Evolutionary conservation across 1,140 invertebrate species (phyloP), one percentile per base, ranked within the genome.

Genomic region (Drosophila pallidifrons): DNA sequence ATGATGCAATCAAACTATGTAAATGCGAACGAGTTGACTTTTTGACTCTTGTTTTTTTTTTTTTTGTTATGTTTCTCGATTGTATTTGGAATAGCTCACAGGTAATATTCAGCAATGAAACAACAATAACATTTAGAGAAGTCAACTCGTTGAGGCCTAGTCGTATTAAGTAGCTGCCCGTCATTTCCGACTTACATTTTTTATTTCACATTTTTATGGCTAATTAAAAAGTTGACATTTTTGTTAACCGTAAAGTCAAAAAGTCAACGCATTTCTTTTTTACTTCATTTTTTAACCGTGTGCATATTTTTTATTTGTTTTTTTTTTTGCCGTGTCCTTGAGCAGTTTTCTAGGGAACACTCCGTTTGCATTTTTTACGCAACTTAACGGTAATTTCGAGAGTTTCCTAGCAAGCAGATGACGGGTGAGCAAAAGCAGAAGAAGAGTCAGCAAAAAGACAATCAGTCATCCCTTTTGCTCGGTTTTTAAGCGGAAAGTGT

Each of bases 1-100:
- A 85, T 88, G 85, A 88, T 88, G 85, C 85, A 88, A 88, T 88
- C 85, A 81, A 88, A 85, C 75, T 89, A 88, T 89, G 81, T 88
- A 89, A 88, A 88, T 88, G 80, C 80, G 73, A 81, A 81, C 78
- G 65, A 52, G 78, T 77, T 80, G 78, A 78, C 82, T 78, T 78
- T 77, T 86, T 78, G 78, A 79, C 70, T 79, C 35, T 69, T 25
- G 3, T 25, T 25, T 25, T 25, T 25, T 25, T 4, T 25, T 25
- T 25, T 20, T 20, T 20, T 20, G 1, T 20, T 20, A n/a, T 15
- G 20, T 25, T 25, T 25, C 20, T 25, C 20, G 20, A 25, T 25
- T 25, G 20, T 25, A 25, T 51, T 47, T 30, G n/a, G 54, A 46
- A 64, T 61, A 45, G 51, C 51, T 61, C 20, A 46, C 54, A 75